Base-by-base conservation (phyloP, 2,888 invertebrate genomes). In the Oxyscelio sp. region DNA sequence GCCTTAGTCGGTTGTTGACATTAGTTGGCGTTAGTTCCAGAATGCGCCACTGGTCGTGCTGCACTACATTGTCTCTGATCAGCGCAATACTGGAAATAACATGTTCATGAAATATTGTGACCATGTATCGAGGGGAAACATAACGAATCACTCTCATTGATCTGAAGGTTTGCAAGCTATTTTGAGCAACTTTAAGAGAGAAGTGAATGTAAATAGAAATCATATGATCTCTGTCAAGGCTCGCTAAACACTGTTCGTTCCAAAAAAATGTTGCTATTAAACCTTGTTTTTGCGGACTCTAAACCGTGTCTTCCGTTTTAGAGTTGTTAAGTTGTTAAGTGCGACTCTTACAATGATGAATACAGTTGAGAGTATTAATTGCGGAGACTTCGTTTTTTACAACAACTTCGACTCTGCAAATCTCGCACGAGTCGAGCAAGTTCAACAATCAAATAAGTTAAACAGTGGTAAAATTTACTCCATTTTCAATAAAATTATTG, bases 361-460 rank as follows among this genome's bases (percentile, higher is more conserved):
- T 68, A 90, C 87, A 66, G 93, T 94, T 90, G 95, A 95, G 77
- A 94, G 94, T 87, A 94, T 96, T 89, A 95, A 95, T 91, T 96
- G 96, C 93, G 97, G 96, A 90, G 97, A 96, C 90, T 97, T 98
- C 94, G 95, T 96, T 90, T 98, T 98, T 95, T 96, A 97, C 89
- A 97, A 98, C 90, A 97, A 97, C 94, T 98, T 98, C 95, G 98
- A 98, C 94, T 98, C 98, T 50, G 98, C 98, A 79, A 98, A 98
- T 95, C 95, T 98, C 89, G 97, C 97, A 70, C 96, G 95, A 94
- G 98, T 98, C 66, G 98, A 98, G 93, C 95, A 96, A 91, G 96
- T 97, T 95, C 92, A 95, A 24, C 24, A 70, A 17, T 27, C 45
- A 24, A 90, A 90, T 45, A 77, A 87, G 21, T 56, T 79, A 52